phyloP scores from a whole-genome alignment of 2,113 vertebrate genomes.

The Boleophthalmus pectinirostris region DNA sequence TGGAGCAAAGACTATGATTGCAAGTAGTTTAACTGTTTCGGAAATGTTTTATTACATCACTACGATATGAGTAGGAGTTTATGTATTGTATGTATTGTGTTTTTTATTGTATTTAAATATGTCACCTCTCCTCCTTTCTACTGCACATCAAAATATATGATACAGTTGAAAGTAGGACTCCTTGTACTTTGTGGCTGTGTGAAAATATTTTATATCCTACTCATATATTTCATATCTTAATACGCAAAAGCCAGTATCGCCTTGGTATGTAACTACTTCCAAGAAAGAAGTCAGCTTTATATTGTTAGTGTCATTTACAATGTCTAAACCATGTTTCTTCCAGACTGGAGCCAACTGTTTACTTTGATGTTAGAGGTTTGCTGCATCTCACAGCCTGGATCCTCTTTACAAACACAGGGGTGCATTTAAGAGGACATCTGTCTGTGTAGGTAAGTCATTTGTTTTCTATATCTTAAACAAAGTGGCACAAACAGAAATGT shows the following conservation, averaged over 20 bases:
- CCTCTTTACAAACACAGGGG: slow-evolving; percentile 18
- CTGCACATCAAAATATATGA: neutral
- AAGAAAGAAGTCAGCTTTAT: slow-evolving; percentile 10
- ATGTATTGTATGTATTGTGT: too few relatives aligned
- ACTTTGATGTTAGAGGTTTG: slow-evolving; percentile 48
- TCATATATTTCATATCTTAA: too few relatives aligned
- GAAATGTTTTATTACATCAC: slow-evolving; percentile 4
- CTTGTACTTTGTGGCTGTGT: too few relatives aligned
- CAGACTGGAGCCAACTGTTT: slow-evolving; percentile 63
- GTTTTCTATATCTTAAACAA: neutral
- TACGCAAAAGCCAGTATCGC: neutral
- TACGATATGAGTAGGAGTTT: neutral
- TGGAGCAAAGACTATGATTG: neutral
- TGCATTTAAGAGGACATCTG: slow-evolving; percentile 20
- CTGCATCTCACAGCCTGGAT: slow-evolving; percentile 41
- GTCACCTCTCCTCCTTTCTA: neutral
- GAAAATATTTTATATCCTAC: too few relatives aligned
- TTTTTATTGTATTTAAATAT: neutral
- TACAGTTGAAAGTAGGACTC: too few relatives aligned
- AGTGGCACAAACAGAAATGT: neutral
- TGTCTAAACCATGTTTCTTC: slow-evolving; percentile 38
- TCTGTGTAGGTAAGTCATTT: slow-evolving; percentile 5
- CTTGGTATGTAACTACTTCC: neutral
- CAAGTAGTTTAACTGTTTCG: neutral
- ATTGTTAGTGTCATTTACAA: slow-evolving; percentile 49